Evolutionary conservation across 2,888 invertebrate species (phyloP), one percentile per base, ranked within the genome.

Genomic region (Mimumesa dahlbomi): DNA sequence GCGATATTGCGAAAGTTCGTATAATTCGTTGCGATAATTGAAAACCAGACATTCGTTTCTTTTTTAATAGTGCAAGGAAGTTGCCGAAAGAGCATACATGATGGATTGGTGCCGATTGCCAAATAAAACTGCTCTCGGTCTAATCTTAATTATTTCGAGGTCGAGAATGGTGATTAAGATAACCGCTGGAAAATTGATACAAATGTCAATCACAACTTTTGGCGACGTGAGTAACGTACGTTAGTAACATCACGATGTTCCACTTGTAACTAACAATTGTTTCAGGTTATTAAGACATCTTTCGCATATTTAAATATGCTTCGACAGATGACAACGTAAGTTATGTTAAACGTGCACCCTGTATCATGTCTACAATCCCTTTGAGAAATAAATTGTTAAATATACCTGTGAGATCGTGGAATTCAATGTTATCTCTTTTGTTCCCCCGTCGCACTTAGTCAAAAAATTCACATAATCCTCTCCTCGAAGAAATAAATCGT

Each of bases 61-160:
- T 6, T 16, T 42, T 2, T 18, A 0, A 25, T 48, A 84, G 83
- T 80, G 83, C 13, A 53, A 52, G 22, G 67, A 71, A 58, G 62
- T 84, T 19, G 84, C 84, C 1, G 77, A 79, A 29, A 68, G 54
- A 9, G 71, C 76, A 2, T 83, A 83, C 34, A 75, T 75, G 75
- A 77, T 69, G 6, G 59, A 83, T 1, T 84, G 82, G 82, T 83
- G 81, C 9, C 42, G 50, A 4, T 61, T 84, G 16, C 79, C 78
- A 18, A 50, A 48, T 0, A 77, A 72, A 62, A 73, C 59, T 19
- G 71, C 77, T 0, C 57, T 61, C 0, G 63, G 58, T 0, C 21
- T 84, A 5, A 58, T 68, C 2, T 25, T 84, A 2, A 64, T 75
- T 6, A 82, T 82, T 31, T 70, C 67, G 0, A 80, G 79, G 31